Evolutionary conservation across 2,797 vertebrate species (phyloP).

Genomic region (Peromyscus nudipes): DNA sequence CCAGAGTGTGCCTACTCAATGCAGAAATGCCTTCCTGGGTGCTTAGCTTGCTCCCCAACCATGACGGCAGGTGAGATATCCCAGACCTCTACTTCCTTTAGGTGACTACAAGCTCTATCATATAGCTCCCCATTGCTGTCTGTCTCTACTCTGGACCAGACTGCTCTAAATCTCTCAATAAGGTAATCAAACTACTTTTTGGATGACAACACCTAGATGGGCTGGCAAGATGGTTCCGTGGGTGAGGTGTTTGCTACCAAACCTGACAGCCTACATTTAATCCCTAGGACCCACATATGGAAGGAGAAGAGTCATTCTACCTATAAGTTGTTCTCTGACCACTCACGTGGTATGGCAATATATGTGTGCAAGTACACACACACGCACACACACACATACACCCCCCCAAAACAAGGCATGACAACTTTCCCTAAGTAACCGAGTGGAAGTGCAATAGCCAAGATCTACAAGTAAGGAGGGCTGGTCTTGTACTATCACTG

Average conservation of each 20-base stretch:
- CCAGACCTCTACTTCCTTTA: not conserved
- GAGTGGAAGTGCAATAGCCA: accelerated
- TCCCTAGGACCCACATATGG: not conserved
- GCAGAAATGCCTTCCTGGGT: not conserved
- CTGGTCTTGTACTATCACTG: accelerated
- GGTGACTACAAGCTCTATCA: too few species aligned
- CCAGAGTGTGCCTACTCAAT: not conserved
- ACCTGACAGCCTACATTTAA: not conserved
- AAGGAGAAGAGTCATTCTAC: not conserved
- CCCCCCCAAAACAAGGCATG: not conserved
- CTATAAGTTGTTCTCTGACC: not conserved
- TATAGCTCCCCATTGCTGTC: not conserved
- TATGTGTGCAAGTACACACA: not conserved
- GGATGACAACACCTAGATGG: not conserved
- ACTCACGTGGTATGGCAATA: not conserved
- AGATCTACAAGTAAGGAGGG: not conserved
- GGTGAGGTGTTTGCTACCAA: not conserved
- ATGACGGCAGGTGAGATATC: accelerated
- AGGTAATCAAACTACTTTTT: not conserved
- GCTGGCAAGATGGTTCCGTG: not conserved
- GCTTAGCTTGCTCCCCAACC: not conserved
- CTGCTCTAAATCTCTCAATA: not conserved
- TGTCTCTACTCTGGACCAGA: not conserved
- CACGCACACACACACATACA: not conserved
- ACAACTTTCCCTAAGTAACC: not conserved